Conservation (phyloP, 2,797 vertebrate species). For the Champsocephalus esox region DNA sequence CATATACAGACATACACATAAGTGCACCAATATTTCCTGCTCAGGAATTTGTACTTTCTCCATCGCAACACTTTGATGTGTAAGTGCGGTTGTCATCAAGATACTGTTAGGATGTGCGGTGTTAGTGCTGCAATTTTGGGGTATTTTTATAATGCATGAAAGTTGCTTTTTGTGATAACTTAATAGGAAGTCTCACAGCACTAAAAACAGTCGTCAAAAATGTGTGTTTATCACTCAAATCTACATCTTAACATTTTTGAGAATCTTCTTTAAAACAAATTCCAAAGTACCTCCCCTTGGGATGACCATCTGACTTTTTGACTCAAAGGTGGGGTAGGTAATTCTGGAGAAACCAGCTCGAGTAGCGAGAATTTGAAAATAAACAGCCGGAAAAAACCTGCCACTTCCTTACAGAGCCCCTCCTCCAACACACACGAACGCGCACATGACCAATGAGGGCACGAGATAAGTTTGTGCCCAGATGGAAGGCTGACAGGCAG, state of each 20-base stretch:
- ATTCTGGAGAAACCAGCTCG: too few relatives aligned
- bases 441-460: too few relatives aligned
- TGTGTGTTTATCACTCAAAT: not conserved
- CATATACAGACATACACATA: constrained; percentile 44
- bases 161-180: not conserved
- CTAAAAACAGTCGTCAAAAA: not conserved
- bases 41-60: constrained; percentile 46
- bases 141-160: constrained; percentile 11
- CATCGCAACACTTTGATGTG: constrained; percentile 63
- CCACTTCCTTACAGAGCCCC: too few relatives aligned
- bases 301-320: not conserved
- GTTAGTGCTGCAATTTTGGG: constrained; percentile 25
- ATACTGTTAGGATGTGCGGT: constrained; percentile 42
- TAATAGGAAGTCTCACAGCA: not conserved
- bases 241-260: not conserved
- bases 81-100: constrained; percentile 44
- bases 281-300: not conserved
- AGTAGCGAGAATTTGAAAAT: too few relatives aligned
- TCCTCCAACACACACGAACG: too few relatives aligned
- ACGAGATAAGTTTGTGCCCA: too few relatives aligned
- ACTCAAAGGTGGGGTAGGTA: too few relatives aligned
- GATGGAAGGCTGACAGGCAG: too few relatives aligned
- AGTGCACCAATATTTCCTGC: constrained; percentile 46
- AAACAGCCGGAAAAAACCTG: too few relatives aligned
- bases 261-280: not conserved